These are phyloP conservation scores for Lordiphosa mommai DNA, from an alignment of 1,140 invertebrate species.

Conservation along the genomic window DNA sequence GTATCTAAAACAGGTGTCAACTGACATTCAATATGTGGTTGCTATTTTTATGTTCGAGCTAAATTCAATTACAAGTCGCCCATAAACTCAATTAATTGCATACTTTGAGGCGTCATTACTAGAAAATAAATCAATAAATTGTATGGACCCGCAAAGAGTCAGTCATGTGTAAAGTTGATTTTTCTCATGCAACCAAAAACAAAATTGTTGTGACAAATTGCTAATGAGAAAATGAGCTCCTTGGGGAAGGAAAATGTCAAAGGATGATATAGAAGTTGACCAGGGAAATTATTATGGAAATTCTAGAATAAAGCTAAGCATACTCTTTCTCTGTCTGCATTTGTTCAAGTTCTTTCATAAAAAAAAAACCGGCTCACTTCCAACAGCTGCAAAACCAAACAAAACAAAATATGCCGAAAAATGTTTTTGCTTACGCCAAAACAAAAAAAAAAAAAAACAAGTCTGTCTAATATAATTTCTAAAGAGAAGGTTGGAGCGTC, in stretches of 20 bases:
- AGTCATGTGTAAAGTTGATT: slow-evolving; percentile 41
- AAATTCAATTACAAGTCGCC: slow-evolving; percentile 12
- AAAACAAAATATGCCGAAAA: slow-evolving; percentile 18
- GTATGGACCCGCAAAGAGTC: not conserved
- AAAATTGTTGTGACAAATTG: slow-evolving; percentile 25
- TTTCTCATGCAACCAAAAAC: slow-evolving; percentile 17
- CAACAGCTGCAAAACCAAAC: slow-evolving; percentile 51
- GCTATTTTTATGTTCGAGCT: too few species aligned
- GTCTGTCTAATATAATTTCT: slow-evolving; percentile 49
- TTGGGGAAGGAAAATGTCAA: too few species aligned
- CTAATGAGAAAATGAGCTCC: too few species aligned
- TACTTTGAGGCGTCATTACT: slow-evolving; percentile 32
- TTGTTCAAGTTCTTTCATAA: slow-evolving; percentile 2
- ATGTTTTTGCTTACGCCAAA: slow-evolving; percentile 24
- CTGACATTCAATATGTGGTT: too few species aligned
- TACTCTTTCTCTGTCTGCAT: not conserved
- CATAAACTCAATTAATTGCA: slow-evolving; percentile 37
- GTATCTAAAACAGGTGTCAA: too few species aligned
- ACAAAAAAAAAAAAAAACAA: slow-evolving; percentile 27
- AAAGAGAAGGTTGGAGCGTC: slow-evolving; percentile 21
- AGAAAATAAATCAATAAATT: slow-evolving; percentile 38
- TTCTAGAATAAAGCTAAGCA: too few species aligned
- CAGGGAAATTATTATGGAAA: not conserved
- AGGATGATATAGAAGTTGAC: not conserved
- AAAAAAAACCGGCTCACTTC: slow-evolving; percentile 51